Percentiles rank a stretch among this genome's conserved stretches.
Evolutionary conservation across 2,113 vertebrate species (phyloP).

Genomic region (Lanius collurio): DNA sequence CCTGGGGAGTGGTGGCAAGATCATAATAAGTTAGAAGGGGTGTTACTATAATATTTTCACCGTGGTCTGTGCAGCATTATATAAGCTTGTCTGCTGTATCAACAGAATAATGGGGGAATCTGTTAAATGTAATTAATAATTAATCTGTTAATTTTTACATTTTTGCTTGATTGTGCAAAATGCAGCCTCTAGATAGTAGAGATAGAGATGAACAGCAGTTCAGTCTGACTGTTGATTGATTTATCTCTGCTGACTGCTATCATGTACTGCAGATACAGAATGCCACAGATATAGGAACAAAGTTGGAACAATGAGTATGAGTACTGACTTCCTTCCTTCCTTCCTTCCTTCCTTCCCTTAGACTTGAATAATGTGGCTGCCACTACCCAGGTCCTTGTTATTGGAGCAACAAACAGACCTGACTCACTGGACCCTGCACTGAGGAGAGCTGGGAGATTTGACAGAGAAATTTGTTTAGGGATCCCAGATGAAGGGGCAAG

Average conservation of each 20-base stretch:
- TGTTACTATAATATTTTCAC: not conserved
- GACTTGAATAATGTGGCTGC: slow-evolving; percentile 83
- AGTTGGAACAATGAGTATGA: not conserved
- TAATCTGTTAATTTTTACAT: not conserved
- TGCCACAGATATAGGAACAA: not conserved
- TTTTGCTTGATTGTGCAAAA: not conserved
- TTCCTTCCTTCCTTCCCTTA: slow-evolving; percentile 55
- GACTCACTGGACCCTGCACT: slow-evolving; percentile 93
- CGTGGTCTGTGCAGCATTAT: not conserved
- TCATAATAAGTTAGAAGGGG: not conserved
- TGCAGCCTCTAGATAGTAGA: not conserved
- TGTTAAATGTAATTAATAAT: not conserved
- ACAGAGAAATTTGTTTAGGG: slow-evolving; percentile 92
- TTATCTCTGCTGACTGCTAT: not conserved
- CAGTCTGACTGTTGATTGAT: not conserved
- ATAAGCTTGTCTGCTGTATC: not conserved
- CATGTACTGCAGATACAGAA: not conserved
- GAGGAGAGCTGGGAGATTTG: slow-evolving; percentile 92
- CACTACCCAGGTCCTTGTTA: slow-evolving; percentile 86
- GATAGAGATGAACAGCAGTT: not conserved
- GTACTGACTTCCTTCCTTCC: not conserved
- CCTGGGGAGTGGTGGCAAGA: not conserved
- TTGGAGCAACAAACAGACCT: slow-evolving; percentile 95
- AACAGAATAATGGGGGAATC: not conserved
- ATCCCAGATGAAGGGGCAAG: slow-evolving; percentile 92